Evolutionary conservation across 2,888 invertebrate species (phyloP), one percentile per base, ranked within the genome.

Genomic region (Hecatera dysodea): DNA sequence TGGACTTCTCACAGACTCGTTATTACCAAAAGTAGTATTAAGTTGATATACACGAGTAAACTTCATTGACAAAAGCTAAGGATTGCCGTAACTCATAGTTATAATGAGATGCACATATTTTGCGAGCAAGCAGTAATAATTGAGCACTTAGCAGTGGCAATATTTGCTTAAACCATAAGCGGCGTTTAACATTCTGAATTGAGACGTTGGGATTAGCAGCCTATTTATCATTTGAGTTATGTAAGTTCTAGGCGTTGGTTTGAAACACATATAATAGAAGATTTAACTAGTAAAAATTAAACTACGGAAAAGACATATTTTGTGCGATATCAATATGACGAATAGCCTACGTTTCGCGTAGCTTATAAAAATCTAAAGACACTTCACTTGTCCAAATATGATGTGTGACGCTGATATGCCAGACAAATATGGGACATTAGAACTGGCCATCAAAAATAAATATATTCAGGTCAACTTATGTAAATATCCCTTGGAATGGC

Each of bases 101-200:
- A 22, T 73, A 73, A 64, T 63, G 11, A 65, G 24, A 64, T 64
- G 67, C 53, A 70, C 61, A 53, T 62, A 72, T 72, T 72, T 65
- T 74, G 44, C 63, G 56, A 46, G 50, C 62, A 74, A 29, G 53
- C 65, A 48, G 67, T 27, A 65, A 60, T 65, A 53, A 67, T 62
- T 70, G 53, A 72, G 68, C 67, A 80, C 68, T 72, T 80, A 80
- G 66, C 61, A 33, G 42, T n/a, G 55, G 7, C 63, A 79, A 76
- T 80, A 75, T 80, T 76, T 76, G 61, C 56, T 67, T 44, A 64
- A 67, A 27, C 63, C 29, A 68, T 76, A 56, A 75, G 61, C 71
- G 50, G 53, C 48, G 29, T 59, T 44, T 27, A 57, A 50, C 44
- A 52, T 52, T 60, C 36, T 46, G 22, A 22, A 22, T 42, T n/a